Base-by-base conservation (phyloP, 2,113 vertebrate species). In the Athene noctua region DNA sequence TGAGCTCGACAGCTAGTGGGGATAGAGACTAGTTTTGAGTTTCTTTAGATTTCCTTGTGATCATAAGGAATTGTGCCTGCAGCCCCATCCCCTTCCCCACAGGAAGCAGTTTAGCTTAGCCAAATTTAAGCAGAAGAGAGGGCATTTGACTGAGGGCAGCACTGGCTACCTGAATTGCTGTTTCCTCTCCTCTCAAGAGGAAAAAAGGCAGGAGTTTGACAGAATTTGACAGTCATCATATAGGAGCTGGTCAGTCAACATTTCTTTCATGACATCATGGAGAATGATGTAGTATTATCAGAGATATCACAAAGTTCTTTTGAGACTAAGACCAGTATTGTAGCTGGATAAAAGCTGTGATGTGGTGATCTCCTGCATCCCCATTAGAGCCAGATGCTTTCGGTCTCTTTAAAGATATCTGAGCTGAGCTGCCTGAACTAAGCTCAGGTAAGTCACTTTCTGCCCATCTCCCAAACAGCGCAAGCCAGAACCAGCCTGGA, bases 71-170 rank as follows among this genome's bases (percentile, higher is more conserved):
- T n/a, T 11, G 3, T 29, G 11, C 13, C 34, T 65, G 58, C 14
- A 70, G 40, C 21, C 7, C 5, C 6, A 32, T 42, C 5, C 21
- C 6, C 16, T 70, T 83, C 42, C 12, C 29, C 29, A 36, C n/a
- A 47, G 47, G 32, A 11, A 85, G 10, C 20, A 67, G 18, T 44
- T 87, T 67, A 68, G 34, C 25, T 72, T 55, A 90, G 13, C n/a
- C 29, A 15, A 0, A 0, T 11, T 71, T 32, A 74, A 30, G 29
- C 15, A 85, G 42, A 22, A 51, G 13, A 30, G 42, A 49, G 14
- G 18, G 3, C 29, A 27, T n/a, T 71, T 27, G 14, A 30, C 20
- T 49, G 46, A 84, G 15, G 36, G 46, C 30, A 87, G 21, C 21
- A 49, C 19, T 15, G 29, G 10, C 12, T 59, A 11, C n/a, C 73